A percentile compares a stretch with the other conserved stretches of the same genome.
phyloP scores from a whole-genome alignment of 2,888 invertebrate species.

The Mimachlamys varia region DNA sequence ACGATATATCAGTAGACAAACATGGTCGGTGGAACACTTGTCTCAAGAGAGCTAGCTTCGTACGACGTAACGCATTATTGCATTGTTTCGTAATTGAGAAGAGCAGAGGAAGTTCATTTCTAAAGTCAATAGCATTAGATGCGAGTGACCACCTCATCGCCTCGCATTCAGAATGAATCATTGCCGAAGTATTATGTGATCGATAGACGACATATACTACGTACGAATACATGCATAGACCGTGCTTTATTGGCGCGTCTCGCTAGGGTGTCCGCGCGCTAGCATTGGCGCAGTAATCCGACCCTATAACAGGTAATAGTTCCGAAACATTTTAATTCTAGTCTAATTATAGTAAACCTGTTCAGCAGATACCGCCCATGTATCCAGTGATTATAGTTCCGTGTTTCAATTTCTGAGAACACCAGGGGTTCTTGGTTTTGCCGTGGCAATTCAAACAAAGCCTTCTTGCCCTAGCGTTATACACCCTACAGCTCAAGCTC shows the following conservation, averaged over 20 bases:
- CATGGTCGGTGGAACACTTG: not conserved
- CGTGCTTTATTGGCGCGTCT: not conserved
- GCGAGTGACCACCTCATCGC: slow-evolving; percentile 27
- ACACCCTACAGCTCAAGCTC: not conserved
- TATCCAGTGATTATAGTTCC: not conserved
- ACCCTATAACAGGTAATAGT: not conserved
- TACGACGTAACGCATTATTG: not conserved
- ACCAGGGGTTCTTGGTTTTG: not conserved
- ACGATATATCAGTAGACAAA: not conserved
- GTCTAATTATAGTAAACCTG: slow-evolving; percentile 21
- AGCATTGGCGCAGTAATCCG: not conserved
- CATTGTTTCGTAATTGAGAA: slow-evolving; percentile 32
- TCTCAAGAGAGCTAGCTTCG: not conserved
- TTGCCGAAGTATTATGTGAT: not conserved
- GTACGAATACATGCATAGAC: not conserved
- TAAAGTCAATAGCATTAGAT: slow-evolving; percentile 29
- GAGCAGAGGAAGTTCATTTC: slow-evolving; percentile 32
- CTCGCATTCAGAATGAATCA: slow-evolving; percentile 32
- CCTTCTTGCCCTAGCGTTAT: not conserved
- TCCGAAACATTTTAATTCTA: slow-evolving; percentile 36
- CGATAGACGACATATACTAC: not conserved
- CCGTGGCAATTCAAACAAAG: slow-evolving; percentile 26
- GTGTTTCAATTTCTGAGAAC: slow-evolving; percentile 29
- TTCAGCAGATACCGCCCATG: not conserved
- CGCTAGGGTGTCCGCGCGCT: not conserved